Evolutionary conservation across 2,113 vertebrate species (phyloP).

Genomic region (Trinectes maculatus): DNA sequence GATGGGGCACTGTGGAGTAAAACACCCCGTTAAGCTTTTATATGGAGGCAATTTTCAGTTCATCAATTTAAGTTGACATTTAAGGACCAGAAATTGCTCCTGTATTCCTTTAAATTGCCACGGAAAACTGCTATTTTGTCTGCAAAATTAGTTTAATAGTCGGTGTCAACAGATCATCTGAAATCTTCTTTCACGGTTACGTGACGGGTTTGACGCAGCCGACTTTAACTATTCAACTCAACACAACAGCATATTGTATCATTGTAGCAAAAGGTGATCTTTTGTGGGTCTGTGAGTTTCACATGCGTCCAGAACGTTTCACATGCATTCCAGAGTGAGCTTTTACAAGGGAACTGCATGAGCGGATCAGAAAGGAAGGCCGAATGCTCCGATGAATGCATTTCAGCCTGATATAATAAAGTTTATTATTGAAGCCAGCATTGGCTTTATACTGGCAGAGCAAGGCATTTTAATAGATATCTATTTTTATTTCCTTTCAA

Average conservation of each 20-base stretch:
- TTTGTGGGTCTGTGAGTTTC: not conserved
- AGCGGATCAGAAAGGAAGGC: not conserved
- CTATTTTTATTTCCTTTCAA: not conserved
- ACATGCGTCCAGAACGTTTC: not conserved
- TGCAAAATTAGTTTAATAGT: slow-evolving; percentile 6
- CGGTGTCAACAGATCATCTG: not conserved
- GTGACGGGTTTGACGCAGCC: too few species aligned
- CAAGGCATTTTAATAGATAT: not conserved
- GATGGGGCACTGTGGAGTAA: slow-evolving; percentile 1
- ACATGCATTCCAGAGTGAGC: not conserved
- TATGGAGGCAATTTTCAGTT: slow-evolving; percentile 13
- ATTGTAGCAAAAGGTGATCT: too few species aligned
- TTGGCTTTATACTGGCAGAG: not conserved
- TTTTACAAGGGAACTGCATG: not conserved
- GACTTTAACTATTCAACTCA: too few species aligned
- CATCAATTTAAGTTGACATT: slow-evolving; percentile 29
- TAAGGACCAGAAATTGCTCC: slow-evolving; percentile 15
- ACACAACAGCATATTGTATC: too few species aligned
- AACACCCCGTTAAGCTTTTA: slow-evolving; percentile 1
- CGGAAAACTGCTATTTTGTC: slow-evolving; percentile 6
- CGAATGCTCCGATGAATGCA: not conserved
- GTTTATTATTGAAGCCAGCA: not conserved
- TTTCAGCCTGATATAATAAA: too few species aligned
- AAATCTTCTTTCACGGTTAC: slow-evolving; percentile 2
- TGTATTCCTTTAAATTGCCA: slow-evolving; percentile 9